Base-by-base conservation (phyloP, 2,113 vertebrate species). In the mouse (Mus musculus) region DNA sequence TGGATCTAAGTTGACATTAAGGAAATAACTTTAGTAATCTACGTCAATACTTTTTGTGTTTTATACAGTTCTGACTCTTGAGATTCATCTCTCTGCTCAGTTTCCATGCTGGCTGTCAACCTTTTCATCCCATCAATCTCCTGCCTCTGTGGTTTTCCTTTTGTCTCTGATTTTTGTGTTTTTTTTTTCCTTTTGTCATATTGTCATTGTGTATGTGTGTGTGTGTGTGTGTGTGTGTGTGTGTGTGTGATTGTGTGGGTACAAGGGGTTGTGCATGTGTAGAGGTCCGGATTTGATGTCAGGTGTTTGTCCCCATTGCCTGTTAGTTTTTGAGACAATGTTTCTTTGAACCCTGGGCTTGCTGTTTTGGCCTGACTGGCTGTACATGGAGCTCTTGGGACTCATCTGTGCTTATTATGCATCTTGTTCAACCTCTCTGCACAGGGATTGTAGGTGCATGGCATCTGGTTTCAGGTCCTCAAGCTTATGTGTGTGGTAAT, bases 21-120 rank as follows among this genome's bases (percentile, higher is more conserved):
- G 36, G 67, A 59, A 69, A 42, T 88, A 75, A 77, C 88, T 96
- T 94, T 71, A 30, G 87, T 82, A 78, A 52, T 90, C 75, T 87
- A 56, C 72, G 9, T 84, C 36, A 94, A 6, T 63, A 88, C 20
- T 88, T 88, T 33, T 65, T 30, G 67, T 52, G 42, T 76, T 91
- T 92, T 89, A 26, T 86, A 14, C 76, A 81, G 11, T 82, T 87
- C 14, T 42, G 61, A 36, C 86, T 42, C 69, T 28, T 77, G 69
- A 36, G 69, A 69, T 52, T 89, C 9, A 73, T 88, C 8, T 89
- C 20, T 46, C 42, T 88, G 75, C 5, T 20, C 82, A 59, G 72
- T 76, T 78, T 95, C 42, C 52, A 11, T 46, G 56, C 63, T 97
- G 56, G 39, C 24, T 63, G n/a, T 71, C 14, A 46, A 24, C 54